phyloP scores from a whole-genome alignment of 2,113 vertebrate genomes.

The Lamprotornis superbus region DNA sequence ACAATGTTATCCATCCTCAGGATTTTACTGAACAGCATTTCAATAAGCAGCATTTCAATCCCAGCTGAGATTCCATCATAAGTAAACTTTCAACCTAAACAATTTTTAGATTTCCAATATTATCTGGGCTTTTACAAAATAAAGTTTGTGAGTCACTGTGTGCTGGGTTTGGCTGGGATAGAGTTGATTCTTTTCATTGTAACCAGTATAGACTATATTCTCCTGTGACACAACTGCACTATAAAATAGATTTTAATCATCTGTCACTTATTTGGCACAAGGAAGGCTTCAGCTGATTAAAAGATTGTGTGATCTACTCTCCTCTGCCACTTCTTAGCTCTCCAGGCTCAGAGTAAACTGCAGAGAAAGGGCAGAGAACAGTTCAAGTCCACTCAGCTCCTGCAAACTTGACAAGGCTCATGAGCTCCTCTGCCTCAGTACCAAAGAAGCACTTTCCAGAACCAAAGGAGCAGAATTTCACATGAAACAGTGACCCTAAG shows the following conservation, averaged over 20 bases:
- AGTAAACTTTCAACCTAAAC: not conserved
- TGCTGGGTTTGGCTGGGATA: not conserved
- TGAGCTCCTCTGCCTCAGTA: not conserved
- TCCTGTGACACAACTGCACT: not conserved
- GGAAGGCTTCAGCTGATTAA: not conserved
- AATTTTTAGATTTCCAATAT: not conserved
- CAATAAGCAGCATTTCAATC: not conserved
- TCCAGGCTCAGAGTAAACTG: not conserved
- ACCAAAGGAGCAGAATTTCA: not conserved
- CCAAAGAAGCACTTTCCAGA: not conserved
- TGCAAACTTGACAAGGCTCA: not conserved
- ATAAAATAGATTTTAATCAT: not conserved
- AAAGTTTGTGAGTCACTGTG: not conserved
- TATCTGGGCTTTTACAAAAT: not conserved
- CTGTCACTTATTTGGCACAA: not conserved
- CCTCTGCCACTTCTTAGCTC: not conserved
- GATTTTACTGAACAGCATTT: not conserved
- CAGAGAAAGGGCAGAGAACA: not conserved
- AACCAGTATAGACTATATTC: not conserved
- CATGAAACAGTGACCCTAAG: not conserved
- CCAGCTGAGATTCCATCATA: not conserved
- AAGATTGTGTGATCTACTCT: not conserved
- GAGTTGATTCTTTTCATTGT: not conserved
- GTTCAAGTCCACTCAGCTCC: not conserved
- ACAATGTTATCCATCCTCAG: not conserved